These are phyloP conservation scores for Drosophila conformis DNA, from an alignment of 2,888 invertebrate species.

Conservation along the genomic window DNA sequence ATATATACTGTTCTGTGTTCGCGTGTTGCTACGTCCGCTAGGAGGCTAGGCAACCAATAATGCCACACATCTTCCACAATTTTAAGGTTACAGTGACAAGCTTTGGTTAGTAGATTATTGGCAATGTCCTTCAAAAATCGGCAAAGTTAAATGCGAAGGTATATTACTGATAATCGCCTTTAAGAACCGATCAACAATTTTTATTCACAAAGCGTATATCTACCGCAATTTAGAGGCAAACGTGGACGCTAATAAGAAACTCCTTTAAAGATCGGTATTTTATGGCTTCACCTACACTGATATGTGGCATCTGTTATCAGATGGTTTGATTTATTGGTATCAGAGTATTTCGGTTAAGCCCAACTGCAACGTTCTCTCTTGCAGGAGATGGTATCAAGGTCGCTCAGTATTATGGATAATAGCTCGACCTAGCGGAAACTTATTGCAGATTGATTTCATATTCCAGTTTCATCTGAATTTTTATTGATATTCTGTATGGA, in stretches of 20 bases:
- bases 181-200: background rate
- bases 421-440: background rate
- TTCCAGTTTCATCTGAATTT: background rate
- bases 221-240: background rate
- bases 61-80: background rate
- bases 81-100: background rate
- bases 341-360: background rate
- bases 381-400: background rate
- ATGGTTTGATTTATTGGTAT: too few species aligned
- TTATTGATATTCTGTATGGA: background rate
- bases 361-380: background rate
- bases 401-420: background rate
- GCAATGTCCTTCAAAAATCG: background rate
- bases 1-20: background rate
- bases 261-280: background rate
- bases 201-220: background rate
- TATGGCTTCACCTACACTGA: background rate
- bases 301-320: too few species aligned
- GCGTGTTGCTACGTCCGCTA: background rate
- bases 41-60: too few species aligned
- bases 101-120: background rate
- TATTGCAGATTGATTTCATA: background rate
- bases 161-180: background rate
- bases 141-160: background rate
- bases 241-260: background rate